phyloP scores from a whole-genome alignment of 1,140 invertebrate genomes.

The Cyclina sinensis region DNA sequence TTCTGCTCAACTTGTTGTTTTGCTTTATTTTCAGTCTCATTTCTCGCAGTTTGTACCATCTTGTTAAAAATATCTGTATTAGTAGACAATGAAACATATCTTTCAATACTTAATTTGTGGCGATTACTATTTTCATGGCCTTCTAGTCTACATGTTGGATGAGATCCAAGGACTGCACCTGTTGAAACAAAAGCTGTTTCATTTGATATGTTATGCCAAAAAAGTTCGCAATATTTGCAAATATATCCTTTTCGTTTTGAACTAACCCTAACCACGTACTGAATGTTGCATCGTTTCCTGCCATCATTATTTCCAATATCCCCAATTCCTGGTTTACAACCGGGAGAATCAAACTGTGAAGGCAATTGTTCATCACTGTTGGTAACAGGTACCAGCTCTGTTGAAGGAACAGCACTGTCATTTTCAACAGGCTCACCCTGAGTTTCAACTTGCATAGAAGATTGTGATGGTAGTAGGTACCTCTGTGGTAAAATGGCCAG shows the following conservation, averaged over 20 bases:
- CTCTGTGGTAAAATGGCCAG: too few species aligned
- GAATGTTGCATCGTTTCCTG: not conserved
- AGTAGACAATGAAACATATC: not conserved
- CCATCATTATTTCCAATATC: not conserved
- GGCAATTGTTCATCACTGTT: too few species aligned
- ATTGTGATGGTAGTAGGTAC: too few species aligned
- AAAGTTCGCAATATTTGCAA: constrained; percentile 20
- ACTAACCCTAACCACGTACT: not conserved
- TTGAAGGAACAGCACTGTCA: too few species aligned
- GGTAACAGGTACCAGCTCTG: too few species aligned
- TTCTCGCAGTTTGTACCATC: not conserved
- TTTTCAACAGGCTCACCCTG: too few species aligned
- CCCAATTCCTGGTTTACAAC: not conserved
- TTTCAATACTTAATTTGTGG: constrained; percentile 43
- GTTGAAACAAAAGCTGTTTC: constrained; percentile 20
- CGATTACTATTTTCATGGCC: constrained; percentile 54
- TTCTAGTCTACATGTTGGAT: constrained; percentile 51
- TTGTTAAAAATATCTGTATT: not conserved
- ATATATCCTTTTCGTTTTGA: not conserved
- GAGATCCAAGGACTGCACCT: constrained; percentile 49
- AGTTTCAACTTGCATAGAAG: too few species aligned
- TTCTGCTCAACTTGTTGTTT: constrained; percentile 42
- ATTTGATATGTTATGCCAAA: not conserved
- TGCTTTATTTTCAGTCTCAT: constrained; percentile 8
- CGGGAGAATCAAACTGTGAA: not conserved